Evolutionary conservation across 2,888 invertebrate genomes (phyloP).

Genomic region (Cryptocephalus moraei): DNA sequence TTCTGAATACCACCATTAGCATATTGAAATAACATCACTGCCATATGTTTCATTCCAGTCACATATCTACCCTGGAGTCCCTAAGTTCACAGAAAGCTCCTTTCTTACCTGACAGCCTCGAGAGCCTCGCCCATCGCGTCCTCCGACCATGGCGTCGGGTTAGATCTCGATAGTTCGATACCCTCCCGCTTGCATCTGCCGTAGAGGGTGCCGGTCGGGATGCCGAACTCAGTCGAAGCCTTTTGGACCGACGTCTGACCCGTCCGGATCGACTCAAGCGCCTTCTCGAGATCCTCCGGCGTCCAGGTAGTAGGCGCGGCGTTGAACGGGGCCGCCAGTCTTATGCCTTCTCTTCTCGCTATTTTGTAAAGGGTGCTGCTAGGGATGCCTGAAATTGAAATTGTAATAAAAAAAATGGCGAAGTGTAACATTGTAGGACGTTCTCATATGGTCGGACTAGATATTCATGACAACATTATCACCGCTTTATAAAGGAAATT

Average conservation of each 20-base stretch:
- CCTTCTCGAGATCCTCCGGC: conserved; percentile 71
- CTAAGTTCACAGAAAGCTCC: no score
- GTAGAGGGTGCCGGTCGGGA: conserved; percentile 81
- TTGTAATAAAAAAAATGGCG: neutral
- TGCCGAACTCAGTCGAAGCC: conserved; percentile 77
- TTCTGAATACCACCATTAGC: no score
- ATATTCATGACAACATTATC: no score
- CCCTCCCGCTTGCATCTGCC: conserved; percentile 84
- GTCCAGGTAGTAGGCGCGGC: conserved; percentile 84
- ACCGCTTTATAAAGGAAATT: no score
- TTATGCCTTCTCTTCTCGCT: conserved; percentile 79
- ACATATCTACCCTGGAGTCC: no score
- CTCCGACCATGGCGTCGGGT: conserved; percentile 91
- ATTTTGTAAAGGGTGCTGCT: conserved; percentile 88
- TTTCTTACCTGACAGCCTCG: conserved; percentile 68
- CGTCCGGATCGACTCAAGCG: conserved; percentile 69
- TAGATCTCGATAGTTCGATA: conserved; percentile 77
- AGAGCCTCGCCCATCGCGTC: conserved; percentile 86
- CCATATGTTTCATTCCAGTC: no score
- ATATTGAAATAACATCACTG: no score
- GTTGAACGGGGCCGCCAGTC: conserved; percentile 82
- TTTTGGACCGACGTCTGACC: conserved; percentile 77
- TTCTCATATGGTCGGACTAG: no score
- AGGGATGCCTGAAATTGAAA: conserved; percentile 54
- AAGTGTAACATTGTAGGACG: no score